phyloP scores from a whole-genome alignment of 2,888 invertebrate genomes.

The Agriopis aurantiaria region DNA sequence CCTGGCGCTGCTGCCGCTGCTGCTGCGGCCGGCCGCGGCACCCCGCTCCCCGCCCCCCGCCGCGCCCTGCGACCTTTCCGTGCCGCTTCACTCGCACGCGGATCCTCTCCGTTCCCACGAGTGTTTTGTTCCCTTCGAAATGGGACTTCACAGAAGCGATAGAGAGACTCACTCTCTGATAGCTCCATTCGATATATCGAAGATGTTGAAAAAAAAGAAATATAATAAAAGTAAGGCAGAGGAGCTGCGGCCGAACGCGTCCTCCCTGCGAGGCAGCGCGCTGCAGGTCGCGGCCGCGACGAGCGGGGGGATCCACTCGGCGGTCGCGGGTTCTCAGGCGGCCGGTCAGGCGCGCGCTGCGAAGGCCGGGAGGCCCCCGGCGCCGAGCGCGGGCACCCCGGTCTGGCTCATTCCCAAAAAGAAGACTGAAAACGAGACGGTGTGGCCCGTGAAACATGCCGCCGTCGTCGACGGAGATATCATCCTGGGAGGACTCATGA shows the following conservation, averaged over 20 bases:
- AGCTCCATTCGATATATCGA: slow-evolving; percentile 72
- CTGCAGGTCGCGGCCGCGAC: slow-evolving; percentile 16
- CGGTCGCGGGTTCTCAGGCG: no score
- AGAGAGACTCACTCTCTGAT: slow-evolving; percentile 62
- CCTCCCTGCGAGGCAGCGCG: slow-evolving; percentile 27
- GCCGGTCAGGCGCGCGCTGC: slow-evolving; percentile 25
- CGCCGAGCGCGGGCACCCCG: slow-evolving; percentile 26
- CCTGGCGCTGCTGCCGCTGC: slow-evolving; percentile 34
- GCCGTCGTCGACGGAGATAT: slow-evolving; percentile 94
- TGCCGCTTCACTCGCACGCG: not conserved
- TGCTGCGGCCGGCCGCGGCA: slow-evolving; percentile 24
- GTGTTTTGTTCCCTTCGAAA: not conserved
- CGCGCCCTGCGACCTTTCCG: not conserved
- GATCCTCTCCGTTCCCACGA: not conserved
- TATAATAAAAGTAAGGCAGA: slow-evolving; percentile 10
- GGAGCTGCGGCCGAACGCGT: slow-evolving; percentile 19
- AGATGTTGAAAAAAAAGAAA: slow-evolving; percentile 63
- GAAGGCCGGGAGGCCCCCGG: not conserved
- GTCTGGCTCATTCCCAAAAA: slow-evolving; percentile 17
- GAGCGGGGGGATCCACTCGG: not conserved
- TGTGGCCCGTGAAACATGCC: slow-evolving; percentile 92
- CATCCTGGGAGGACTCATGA: slow-evolving; percentile 95
- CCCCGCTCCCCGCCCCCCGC: slow-evolving; percentile 1
- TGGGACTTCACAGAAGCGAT: slow-evolving; percentile 27
- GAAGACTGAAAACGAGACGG: slow-evolving; percentile 58